Evolutionary conservation across 2,797 vertebrate species (phyloP).

Genomic region (Acrocephalus scirpaceus): DNA sequence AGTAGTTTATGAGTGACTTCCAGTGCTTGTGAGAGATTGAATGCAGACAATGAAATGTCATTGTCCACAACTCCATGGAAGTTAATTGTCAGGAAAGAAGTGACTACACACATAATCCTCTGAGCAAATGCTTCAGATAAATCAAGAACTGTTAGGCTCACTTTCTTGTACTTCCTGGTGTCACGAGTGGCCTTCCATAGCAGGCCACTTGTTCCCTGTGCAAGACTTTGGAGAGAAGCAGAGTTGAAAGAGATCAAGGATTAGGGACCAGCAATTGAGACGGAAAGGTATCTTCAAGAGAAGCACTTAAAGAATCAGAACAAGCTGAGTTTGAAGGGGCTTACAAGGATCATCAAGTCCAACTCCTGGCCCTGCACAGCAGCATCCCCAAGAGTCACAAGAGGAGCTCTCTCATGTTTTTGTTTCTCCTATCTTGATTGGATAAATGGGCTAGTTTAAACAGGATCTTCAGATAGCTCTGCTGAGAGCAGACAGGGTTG

Average conservation of each 20-base stretch:
- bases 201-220: neutral
- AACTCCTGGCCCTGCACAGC: neutral
- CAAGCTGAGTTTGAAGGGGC: neutral
- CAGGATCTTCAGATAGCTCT: neutral
- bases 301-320: neutral
- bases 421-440: conserved; percentile 26
- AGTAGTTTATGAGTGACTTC: neutral
- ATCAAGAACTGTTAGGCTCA: neutral
- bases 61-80: neutral
- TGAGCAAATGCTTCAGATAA: neutral
- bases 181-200: neutral
- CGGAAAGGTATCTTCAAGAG: neutral
- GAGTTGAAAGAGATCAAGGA: neutral
- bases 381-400: neutral
- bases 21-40: neutral
- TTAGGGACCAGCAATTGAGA: neutral
- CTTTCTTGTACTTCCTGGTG: neutral
- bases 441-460: conserved; percentile 53
- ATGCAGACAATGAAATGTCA: neutral
- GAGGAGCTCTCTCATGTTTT: neutral
- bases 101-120: neutral
- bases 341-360: neutral
- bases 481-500: neutral
- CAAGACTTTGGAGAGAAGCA: neutral
- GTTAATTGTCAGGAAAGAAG: neutral